Base-by-base conservation (phyloP, 2,113 vertebrate species). In the Pachypanchax playfairii region DNA sequence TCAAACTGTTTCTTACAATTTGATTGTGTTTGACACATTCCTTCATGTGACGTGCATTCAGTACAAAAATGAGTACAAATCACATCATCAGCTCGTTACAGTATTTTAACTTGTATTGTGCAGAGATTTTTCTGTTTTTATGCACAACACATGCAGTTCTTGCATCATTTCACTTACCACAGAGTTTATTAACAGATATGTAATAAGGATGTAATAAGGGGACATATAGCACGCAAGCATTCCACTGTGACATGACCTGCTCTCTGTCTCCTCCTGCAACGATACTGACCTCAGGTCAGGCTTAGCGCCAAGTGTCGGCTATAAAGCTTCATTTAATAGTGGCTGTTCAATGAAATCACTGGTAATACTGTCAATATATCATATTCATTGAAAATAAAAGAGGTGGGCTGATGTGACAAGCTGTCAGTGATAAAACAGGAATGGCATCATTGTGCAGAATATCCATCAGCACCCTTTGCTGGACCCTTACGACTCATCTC, bases 221-320 rank as follows among this genome's bases (percentile, higher is more conserved):
- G n/a, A n/a, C n/a, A n/a, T n/a, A 39, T 47, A 49, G 10, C 33
- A 53, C 56, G 13, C 8, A 10, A 26, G 48, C 13, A 54, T 39
- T 33, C 39, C 44, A 41, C 50, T 29, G 35, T 36, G 58, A 60
- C 46, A 71, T 33, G 24, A 53, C 44, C 12, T 39, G 43, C 65
- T 55, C 42, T 63, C 50, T 57, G 36, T 21, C 47, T 51, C 5
- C 43, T 61, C 38, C 39, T 57, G 25, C 44, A 50, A 38, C 51
- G 54, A 41, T 54, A 47, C 20, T 54, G 39, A 75, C 59, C 61
- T 57, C 26, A 58, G 42, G 24, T 76, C 58, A 71, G 39, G 58
- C 35, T 49, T 38, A 25, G 6, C 46, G 18, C 55, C 28, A 53
- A 61, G 12, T 3, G 6, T 26, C 47, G 24, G 58, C 4, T 20